Percentiles rank a stretch among this genome's conserved stretches.
Evolutionary conservation across 2,797 vertebrate genomes (phyloP).

Genomic region (Chloroceryle amazona): DNA sequence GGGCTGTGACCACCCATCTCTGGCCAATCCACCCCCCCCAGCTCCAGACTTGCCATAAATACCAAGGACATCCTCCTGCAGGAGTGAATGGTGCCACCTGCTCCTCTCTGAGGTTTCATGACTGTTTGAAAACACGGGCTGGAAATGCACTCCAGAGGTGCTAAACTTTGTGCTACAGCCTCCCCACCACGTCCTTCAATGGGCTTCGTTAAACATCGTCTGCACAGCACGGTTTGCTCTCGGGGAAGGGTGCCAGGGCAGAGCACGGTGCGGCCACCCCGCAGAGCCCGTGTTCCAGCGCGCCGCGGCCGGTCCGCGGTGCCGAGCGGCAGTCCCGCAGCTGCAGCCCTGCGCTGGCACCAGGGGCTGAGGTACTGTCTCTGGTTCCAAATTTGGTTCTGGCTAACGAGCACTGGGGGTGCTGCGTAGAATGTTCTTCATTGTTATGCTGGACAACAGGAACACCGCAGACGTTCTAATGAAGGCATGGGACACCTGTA

Average conservation of each 20-base stretch:
- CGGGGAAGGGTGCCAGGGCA: not conserved
- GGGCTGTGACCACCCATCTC: not conserved
- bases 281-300: too few species aligned
- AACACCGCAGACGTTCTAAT: not conserved
- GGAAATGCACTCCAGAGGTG: not conserved
- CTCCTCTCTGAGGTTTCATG: not conserved
- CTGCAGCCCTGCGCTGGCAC: not conserved
- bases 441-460: not conserved
- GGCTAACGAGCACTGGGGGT: rapidly evolving
- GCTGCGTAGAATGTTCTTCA: not conserved
- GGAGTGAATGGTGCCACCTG: not conserved
- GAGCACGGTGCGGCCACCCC: rapidly evolving
- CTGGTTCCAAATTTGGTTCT: rapidly evolving
- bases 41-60: not conserved
- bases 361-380: rapidly evolving
- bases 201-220: rapidly evolving
- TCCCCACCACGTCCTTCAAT: rapidly evolving
- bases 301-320: too few species aligned
- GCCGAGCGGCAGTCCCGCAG: not conserved
- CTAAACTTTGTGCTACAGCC: not conserved
- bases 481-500: not conserved
- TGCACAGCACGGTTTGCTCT: not conserved
- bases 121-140: not conserved
- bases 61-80: not conserved
- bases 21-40: not conserved